Percentiles rank a stretch among this genome's conserved stretches.
Evolutionary conservation across 37 sponge, comb jelly and placozoan species (phyloP).

Genomic region (Axinella damicornis): DNA sequence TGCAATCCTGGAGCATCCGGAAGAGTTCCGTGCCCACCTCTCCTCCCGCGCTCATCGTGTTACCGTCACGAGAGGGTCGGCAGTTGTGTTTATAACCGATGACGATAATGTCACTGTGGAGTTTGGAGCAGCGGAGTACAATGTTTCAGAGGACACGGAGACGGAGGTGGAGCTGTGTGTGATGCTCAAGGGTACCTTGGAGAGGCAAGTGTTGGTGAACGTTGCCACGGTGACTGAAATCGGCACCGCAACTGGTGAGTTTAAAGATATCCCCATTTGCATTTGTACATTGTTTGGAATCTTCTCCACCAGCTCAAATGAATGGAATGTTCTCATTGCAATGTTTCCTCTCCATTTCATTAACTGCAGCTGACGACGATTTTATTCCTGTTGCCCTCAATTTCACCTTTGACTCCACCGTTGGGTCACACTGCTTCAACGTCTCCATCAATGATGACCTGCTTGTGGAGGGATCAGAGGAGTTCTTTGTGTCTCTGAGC

Average conservation of each 20-base stretch:
- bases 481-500: not conserved
- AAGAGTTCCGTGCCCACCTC: not conserved
- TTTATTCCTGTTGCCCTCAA: not conserved
- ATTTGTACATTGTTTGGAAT: not conserved
- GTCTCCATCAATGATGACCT: constrained; percentile 6
- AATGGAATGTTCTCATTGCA: not conserved
- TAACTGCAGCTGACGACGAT: not conserved
- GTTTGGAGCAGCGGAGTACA: not conserved
- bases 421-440: not conserved
- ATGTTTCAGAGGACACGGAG: constrained; percentile 6
- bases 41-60: not conserved
- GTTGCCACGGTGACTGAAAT: not conserved
- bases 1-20: not conserved
- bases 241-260: constrained; percentile 31
- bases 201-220: constrained; percentile 1
- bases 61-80: not conserved
- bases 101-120: constrained; percentile 24
- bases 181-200: constrained; percentile 21
- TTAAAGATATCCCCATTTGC: not conserved
- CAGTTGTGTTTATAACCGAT: constrained; percentile 8
- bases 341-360: not conserved
- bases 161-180: constrained; percentile 4
- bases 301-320: not conserved
- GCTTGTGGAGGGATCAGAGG: constrained; percentile 23
- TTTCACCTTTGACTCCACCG: constrained; percentile 15